A percentile compares a stretch with the other conserved stretches of the same genome.
phyloP scores from a whole-genome alignment of 1,140 invertebrate species.

The Drosophila erecta region DNA sequence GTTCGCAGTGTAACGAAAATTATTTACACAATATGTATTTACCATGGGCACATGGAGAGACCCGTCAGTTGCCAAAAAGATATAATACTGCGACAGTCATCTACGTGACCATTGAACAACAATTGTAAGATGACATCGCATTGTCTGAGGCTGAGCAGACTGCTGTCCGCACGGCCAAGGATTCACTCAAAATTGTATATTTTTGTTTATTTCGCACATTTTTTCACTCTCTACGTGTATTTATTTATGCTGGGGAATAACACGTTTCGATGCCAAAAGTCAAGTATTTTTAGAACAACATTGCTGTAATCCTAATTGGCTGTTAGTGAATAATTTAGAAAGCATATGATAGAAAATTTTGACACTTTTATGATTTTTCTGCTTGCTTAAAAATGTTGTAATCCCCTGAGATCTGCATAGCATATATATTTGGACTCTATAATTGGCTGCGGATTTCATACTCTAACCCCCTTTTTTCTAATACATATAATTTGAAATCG shows the following conservation, averaged over 20 bases:
- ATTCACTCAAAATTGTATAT: constrained; percentile 66
- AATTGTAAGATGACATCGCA: constrained; percentile 75
- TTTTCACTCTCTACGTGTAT: constrained; percentile 36
- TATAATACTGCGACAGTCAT: constrained; percentile 23
- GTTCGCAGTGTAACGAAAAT: constrained; percentile 28
- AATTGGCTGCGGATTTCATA: not conserved
- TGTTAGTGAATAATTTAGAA: constrained; percentile 52
- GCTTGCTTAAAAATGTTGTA: constrained; percentile 21
- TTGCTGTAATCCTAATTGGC: constrained; percentile 62
- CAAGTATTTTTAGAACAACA: constrained; percentile 59
- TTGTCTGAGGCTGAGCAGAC: constrained; percentile 64
- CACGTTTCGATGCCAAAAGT: constrained; percentile 68
- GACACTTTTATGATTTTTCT: constrained; percentile 35
- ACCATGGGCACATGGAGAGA: constrained; percentile 26
- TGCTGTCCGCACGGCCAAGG: constrained; percentile 67
- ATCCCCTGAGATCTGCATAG: not conserved
- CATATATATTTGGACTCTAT: not conserved
- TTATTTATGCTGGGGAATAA: constrained; percentile 63
- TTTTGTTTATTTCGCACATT: constrained; percentile 35
- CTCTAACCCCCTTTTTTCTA: not conserved
- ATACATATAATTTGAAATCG: not conserved
- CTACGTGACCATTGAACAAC: constrained; percentile 69
- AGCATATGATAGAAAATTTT: constrained; percentile 45
- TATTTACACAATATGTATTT: constrained; percentile 31
- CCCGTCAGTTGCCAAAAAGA: constrained; percentile 32